phyloP scores from a whole-genome alignment of 2,113 vertebrate genomes.

The Vidua chalybeata region DNA sequence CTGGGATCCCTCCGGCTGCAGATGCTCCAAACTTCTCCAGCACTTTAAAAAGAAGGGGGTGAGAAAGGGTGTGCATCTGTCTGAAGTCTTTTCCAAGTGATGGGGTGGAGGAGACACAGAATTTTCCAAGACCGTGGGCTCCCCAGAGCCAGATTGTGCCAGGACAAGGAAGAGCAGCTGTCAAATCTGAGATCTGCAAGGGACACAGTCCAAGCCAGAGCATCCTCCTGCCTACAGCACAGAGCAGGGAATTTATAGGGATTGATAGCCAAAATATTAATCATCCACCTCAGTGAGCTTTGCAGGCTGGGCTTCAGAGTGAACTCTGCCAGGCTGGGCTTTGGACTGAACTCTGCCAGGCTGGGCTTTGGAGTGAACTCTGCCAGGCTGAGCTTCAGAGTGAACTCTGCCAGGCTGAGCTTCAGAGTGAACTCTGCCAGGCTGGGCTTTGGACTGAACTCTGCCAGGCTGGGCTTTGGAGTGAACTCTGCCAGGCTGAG shows the following conservation, averaged over 20 bases:
- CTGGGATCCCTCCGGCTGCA: background rate
- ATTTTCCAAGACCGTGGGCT: background rate
- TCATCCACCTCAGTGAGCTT: background rate
- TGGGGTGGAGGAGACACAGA: rapidly evolving
- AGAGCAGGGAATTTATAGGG: background rate
- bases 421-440: too few species aligned
- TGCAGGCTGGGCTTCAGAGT: background rate
- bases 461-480: too few species aligned
- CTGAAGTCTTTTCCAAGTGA: background rate
- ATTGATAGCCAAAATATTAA: background rate
- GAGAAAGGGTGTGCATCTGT: background rate
- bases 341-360: too few species aligned
- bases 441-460: too few species aligned
- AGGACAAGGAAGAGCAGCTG: background rate
- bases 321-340: background rate
- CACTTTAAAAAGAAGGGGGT: background rate
- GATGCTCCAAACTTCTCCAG: background rate
- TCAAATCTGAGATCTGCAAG: background rate
- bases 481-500: too few species aligned
- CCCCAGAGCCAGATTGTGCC: background rate
- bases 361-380: too few species aligned
- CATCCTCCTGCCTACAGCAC: background rate
- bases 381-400: too few species aligned
- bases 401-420: too few species aligned
- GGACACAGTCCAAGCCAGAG: background rate